A percentile compares a stretch with the other conserved stretches of the same genome.
Evolutionary conservation across 1,140 invertebrate genomes (phyloP).

Genomic region (Temnothorax nylanderi): DNA sequence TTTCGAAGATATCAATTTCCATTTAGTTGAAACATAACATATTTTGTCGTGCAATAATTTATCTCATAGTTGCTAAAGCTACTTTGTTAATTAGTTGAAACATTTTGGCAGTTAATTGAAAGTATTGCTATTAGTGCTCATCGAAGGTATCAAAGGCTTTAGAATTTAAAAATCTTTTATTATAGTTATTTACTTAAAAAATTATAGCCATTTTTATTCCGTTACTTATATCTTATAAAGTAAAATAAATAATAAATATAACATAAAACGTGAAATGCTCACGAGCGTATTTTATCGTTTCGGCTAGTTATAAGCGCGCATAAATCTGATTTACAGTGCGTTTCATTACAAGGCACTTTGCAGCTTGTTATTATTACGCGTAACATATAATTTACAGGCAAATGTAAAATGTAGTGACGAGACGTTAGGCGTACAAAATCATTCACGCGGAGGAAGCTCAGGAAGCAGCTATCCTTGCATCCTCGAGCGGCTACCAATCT

Average conservation of each 20-base stretch:
- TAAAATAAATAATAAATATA: conserved; percentile 29
- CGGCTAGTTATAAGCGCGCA: not conserved
- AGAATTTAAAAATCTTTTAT: not conserved
- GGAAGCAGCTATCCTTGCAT: conserved; percentile 7
- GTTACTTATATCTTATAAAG: not conserved
- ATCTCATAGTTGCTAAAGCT: not conserved
- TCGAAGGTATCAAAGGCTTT: not conserved
- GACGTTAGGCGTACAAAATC: conserved; percentile 25
- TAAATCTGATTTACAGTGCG: conserved; percentile 36
- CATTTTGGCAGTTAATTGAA: not conserved
- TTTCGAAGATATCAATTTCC: not conserved
- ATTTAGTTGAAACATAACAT: not conserved
- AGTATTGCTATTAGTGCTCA: not conserved
- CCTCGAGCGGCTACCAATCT: not conserved
- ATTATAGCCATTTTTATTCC: not conserved
- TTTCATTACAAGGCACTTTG: conserved; percentile 22
- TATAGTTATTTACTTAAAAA: not conserved
- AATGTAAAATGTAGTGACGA: conserved; percentile 36
- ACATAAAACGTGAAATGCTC: not conserved
- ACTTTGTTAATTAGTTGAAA: not conserved
- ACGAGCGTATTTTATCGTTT: not conserved
- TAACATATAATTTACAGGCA: conserved; percentile 41
- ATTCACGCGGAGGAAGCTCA: conserved; percentile 5
- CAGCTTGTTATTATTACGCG: conserved; percentile 23
- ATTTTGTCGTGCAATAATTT: not conserved